phyloP scores from a whole-genome alignment of 1,140 invertebrate species.

The Neocloeon triangulifer region DNA sequence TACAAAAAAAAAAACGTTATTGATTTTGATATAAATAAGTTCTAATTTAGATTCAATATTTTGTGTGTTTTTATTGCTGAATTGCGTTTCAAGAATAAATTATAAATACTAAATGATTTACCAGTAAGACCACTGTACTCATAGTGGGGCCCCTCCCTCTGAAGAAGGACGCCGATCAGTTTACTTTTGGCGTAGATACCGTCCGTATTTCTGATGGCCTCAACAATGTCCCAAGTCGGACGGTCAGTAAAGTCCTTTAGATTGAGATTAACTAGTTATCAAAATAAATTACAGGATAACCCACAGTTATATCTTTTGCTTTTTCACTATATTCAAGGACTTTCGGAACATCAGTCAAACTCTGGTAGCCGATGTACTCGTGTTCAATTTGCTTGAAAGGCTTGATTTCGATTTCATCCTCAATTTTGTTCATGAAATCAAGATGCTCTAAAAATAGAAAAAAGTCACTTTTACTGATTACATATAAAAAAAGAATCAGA shows the following conservation, averaged over 20 bases:
- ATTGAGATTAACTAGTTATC: too few species aligned
- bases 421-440: slow-evolving; percentile 70
- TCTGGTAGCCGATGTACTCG: slow-evolving; percentile 86
- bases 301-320: slow-evolving; percentile 31
- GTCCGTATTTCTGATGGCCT: slow-evolving; percentile 37
- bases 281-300: slow-evolving; percentile 10
- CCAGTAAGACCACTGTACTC: slow-evolving; percentile 33
- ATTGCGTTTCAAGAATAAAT: too few species aligned
- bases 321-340: slow-evolving; percentile 46
- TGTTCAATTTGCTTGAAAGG: slow-evolving; percentile 77
- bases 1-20: too few species aligned
- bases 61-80: slow-evolving; percentile 8
- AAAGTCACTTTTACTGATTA: slow-evolving; percentile 5
- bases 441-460: slow-evolving; percentile 57
- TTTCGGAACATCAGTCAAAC: slow-evolving; percentile 87
- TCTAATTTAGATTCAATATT: too few species aligned
- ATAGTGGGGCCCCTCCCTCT: slow-evolving; percentile 61
- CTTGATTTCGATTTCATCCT: slow-evolving; percentile 42
- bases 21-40: too few species aligned
- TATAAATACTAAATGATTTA: too few species aligned
- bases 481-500: neutral
- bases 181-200: slow-evolving; percentile 61
- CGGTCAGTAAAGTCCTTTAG: slow-evolving; percentile 27
- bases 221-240: slow-evolving; percentile 47
- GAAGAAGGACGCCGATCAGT: slow-evolving; percentile 61